A percentile compares a stretch with the other conserved stretches of the same genome.
phyloP scores from a whole-genome alignment of 2,888 invertebrate species.

The Ligdia adustata region DNA sequence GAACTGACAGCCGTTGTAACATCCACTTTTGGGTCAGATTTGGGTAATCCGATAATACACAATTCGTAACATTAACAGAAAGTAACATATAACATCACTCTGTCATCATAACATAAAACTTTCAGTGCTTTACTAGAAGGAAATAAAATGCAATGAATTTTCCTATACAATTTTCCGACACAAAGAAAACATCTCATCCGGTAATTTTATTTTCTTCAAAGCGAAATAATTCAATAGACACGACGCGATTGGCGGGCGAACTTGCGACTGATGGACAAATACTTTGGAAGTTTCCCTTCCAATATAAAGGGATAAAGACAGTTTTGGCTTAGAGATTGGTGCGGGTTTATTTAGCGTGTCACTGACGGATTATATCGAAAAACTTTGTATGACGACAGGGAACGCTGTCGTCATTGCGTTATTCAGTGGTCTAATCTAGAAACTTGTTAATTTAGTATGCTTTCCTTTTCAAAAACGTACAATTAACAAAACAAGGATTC shows the following conservation, averaged over 20 bases:
- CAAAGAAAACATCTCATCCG: conserved; percentile 26
- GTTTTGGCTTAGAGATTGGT: conserved; percentile 43
- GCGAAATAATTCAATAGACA: conserved; percentile 37
- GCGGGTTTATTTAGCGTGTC: conserved; percentile 41
- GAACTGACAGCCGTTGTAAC: conserved; percentile 22
- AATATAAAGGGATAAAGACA: conserved; percentile 46
- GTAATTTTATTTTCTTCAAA: conserved; percentile 33
- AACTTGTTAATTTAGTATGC: too few relatives aligned
- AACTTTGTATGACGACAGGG: conserved; percentile 36
- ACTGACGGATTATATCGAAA: conserved; percentile 41
- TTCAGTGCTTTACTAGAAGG: too few relatives aligned
- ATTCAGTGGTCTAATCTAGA: neutral
- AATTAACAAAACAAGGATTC: too few relatives aligned
- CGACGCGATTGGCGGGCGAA: conserved; percentile 40
- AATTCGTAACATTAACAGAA: neutral
- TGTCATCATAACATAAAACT: neutral
- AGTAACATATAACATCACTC: neutral
- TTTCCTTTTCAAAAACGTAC: too few relatives aligned
- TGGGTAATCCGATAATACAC: too few relatives aligned
- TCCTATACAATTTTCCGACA: conserved; percentile 9
- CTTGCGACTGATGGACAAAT: conserved; percentile 44
- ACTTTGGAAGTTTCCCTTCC: conserved; percentile 44
- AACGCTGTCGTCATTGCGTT: neutral
- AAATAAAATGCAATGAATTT: conserved; percentile 24
- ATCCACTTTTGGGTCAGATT: conserved; percentile 11